Conservation (phyloP, 2,888 invertebrate genomes). For the Xestia ashworthii region DNA sequence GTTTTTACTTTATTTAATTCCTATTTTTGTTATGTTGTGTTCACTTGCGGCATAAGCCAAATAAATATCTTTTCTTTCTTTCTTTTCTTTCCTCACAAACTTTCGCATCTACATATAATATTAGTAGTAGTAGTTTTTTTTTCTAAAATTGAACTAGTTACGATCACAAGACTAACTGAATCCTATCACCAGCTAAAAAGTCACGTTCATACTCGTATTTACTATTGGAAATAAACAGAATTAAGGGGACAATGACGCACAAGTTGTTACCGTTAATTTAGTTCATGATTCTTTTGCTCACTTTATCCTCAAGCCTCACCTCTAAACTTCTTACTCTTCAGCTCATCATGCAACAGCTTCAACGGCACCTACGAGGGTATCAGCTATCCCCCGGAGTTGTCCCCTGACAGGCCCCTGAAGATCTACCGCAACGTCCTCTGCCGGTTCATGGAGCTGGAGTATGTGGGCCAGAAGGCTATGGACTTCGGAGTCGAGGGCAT, state of each 20-base stretch:
- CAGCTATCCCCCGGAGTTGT: slow-evolving; percentile 92
- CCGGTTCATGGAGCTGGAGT: slow-evolving; percentile 90
- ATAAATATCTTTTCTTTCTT: too few relatives aligned
- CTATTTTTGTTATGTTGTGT: too few relatives aligned
- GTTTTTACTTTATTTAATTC: too few relatives aligned
- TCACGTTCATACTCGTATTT: neutral
- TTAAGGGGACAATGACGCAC: neutral
- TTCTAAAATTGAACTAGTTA: too few relatives aligned
- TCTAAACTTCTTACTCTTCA: slow-evolving; percentile 61
- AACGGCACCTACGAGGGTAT: slow-evolving; percentile 93
- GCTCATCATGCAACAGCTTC: slow-evolving; percentile 92
- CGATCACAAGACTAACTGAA: neutral
- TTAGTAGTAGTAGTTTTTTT: too few relatives aligned
- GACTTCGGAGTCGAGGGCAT: slow-evolving; percentile 90
- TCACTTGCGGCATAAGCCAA: too few relatives aligned
- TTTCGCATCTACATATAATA: too few relatives aligned
- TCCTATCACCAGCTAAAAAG: neutral
- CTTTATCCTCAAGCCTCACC: neutral
- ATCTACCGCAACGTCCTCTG: slow-evolving; percentile 95
- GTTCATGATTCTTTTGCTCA: neutral
- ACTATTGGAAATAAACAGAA: neutral
- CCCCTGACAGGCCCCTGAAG: slow-evolving; percentile 87
- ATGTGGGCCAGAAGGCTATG: slow-evolving; percentile 66
- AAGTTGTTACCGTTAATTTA: neutral
- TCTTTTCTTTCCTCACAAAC: too few relatives aligned